Percentiles rank a stretch among this genome's conserved stretches.
Conservation (phyloP, 2,113 vertebrate species). For the Gasterosteus aculeatus region DNA sequence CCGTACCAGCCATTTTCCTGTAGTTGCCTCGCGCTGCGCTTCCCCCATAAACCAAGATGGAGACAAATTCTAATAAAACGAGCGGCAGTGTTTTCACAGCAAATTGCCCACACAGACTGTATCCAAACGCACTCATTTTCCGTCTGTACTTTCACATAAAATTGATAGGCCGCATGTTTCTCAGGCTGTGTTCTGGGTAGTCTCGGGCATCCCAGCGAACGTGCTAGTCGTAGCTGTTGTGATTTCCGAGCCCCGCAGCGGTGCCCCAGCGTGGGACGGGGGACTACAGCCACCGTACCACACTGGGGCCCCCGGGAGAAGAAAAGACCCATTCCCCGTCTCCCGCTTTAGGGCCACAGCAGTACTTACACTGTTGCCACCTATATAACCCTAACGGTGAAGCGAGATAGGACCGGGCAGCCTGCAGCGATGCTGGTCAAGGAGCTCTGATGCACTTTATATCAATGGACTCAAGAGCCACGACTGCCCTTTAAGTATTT, state of each 20-base stretch:
- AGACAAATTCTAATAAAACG: conserved; percentile 63
- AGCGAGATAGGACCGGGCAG: conserved; percentile 47
- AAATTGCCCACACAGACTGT: conserved; percentile 58
- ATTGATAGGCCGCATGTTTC: conserved; percentile 59
- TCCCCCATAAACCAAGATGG: conserved; percentile 57
- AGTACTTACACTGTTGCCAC: conserved; percentile 57
- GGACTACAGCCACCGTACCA: conserved; percentile 2
- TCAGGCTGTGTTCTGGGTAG: conserved; percentile 34
- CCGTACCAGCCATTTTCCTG: conserved; percentile 65
- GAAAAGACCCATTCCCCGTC: conserved; percentile 29
- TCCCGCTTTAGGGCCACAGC: conserved; percentile 43
- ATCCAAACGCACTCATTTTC: conserved; percentile 69
- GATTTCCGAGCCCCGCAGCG: conserved; percentile 29
- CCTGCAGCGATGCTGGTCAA: conserved; percentile 64
- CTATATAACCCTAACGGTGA: conserved; percentile 54
- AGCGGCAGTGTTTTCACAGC: conserved; percentile 51
- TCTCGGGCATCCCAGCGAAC: conserved; percentile 37
- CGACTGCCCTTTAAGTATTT: conserved; percentile 13
- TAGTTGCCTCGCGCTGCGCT: conserved; percentile 51
- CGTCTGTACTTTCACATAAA: conserved; percentile 68
- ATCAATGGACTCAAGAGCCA: conserved; percentile 41
- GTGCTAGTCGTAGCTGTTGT: conserved; percentile 32
- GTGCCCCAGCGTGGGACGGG: background rate
- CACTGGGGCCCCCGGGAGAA: conserved; percentile 32
- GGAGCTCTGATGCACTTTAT: conserved; percentile 54